phyloP scores from a whole-genome alignment of 1,140 invertebrate genomes.

The Venustaconcha ellipsiformis region DNA sequence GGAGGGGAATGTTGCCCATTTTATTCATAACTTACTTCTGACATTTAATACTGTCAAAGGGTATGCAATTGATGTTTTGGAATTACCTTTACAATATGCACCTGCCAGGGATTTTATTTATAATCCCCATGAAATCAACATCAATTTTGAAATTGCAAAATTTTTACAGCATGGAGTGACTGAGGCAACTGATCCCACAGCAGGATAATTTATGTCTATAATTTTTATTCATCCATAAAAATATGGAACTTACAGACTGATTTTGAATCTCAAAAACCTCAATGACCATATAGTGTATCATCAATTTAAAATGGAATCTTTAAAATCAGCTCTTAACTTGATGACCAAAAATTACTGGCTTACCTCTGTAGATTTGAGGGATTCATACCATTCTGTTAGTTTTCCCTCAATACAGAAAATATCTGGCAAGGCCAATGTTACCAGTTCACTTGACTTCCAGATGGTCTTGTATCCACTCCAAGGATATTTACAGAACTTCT shows the following conservation, averaged over 20 bases:
- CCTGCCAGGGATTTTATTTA: too few relatives aligned
- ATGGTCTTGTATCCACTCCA: conserved; percentile 6
- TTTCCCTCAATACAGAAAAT: conserved; percentile 19
- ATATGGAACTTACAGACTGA: conserved; percentile 25
- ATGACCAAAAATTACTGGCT: conserved; percentile 26
- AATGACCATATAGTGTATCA: conserved; percentile 32
- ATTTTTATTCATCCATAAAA: conserved; percentile 26
- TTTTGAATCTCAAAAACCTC: conserved; percentile 33
- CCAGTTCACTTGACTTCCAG: conserved; percentile 28
- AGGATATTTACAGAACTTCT: too few relatives aligned
- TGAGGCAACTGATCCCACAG: neutral
- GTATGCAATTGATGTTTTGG: too few relatives aligned
- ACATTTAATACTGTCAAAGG: too few relatives aligned
- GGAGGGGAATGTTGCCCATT: too few relatives aligned
- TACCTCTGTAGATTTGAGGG: conserved; percentile 30
- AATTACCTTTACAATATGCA: too few relatives aligned
- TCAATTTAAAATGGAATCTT: conserved; percentile 40
- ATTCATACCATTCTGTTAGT: conserved; percentile 35
- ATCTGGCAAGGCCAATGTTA: conserved; percentile 26
- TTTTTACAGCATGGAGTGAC: neutral
- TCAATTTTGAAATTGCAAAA: too few relatives aligned
- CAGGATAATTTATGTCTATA: neutral
- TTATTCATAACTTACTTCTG: too few relatives aligned
- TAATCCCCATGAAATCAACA: too few relatives aligned
- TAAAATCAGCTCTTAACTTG: conserved; percentile 15